Conservation (phyloP, 2,113 vertebrate genomes). For the Desmodus rotundus region DNA sequence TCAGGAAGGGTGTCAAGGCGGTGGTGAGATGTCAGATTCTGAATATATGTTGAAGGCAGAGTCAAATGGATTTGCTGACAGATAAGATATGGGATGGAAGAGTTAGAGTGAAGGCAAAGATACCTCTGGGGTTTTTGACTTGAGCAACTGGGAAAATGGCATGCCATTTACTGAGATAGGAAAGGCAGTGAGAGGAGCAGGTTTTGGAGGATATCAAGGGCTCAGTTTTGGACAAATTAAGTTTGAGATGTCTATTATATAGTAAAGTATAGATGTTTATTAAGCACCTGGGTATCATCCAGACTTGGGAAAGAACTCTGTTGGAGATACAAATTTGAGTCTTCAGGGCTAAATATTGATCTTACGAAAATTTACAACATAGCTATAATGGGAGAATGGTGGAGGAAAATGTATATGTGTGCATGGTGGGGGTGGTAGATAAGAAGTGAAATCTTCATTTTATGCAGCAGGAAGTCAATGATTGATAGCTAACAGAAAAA, state of each 20-base stretch:
- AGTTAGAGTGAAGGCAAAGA: background rate
- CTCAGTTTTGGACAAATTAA: background rate
- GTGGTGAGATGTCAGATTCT: background rate
- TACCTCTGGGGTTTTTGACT: background rate
- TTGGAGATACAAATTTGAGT: background rate
- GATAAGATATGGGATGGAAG: background rate
- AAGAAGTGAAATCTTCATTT: background rate
- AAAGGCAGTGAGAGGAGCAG: background rate
- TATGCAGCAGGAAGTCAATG: background rate
- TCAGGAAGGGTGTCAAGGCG: background rate
- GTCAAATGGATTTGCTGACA: background rate
- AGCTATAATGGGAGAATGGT: background rate
- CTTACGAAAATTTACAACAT: background rate
- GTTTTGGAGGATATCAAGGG: background rate
- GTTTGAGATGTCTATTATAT: background rate
- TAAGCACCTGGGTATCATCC: background rate
- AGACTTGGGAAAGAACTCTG: background rate
- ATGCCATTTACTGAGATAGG: background rate
- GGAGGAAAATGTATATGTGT: background rate
- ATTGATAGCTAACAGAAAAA: background rate
- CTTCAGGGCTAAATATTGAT: background rate
- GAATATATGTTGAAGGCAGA: background rate
- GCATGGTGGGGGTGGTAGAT: rapidly evolving
- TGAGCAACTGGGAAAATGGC: background rate
- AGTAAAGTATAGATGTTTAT: background rate